Conservation (phyloP, 2,797 vertebrate genomes). For the Leptodactylus fallax region DNA sequence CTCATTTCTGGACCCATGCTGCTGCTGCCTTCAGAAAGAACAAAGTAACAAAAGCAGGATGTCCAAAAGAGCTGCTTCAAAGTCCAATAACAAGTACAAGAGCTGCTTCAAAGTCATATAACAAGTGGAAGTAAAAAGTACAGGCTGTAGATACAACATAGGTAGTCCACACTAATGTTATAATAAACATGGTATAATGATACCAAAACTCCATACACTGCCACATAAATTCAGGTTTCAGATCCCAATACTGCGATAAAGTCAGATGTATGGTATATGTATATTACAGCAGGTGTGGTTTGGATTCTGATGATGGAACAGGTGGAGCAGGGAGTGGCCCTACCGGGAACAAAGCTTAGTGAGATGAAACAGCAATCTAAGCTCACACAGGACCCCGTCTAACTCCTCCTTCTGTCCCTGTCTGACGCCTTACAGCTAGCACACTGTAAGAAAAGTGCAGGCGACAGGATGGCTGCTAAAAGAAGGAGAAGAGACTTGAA, state of each 20-base stretch:
- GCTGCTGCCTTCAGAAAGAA: neutral
- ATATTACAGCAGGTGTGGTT: neutral
- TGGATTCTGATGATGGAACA: conserved; percentile 6
- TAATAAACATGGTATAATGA: neutral
- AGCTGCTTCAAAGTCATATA: too few relatives aligned
- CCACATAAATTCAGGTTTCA: neutral
- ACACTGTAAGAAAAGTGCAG: neutral
- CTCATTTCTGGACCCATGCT: neutral
- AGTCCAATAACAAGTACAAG: neutral
- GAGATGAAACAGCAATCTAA: neutral
- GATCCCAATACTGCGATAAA: neutral
- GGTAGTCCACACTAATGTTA: neutral
- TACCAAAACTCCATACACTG: neutral
- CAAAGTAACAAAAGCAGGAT: conserved; percentile 8
- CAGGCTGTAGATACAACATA: neutral
- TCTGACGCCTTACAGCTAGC: neutral
- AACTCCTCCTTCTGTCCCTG: conserved; percentile 12
- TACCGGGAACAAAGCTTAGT: neutral
- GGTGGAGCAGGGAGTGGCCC: neutral
- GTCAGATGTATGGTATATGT: neutral
- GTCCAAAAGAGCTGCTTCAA: neutral
- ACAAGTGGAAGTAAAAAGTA: neutral
- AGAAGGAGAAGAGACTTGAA: conserved; percentile 7
- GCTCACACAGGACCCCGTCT: neutral
- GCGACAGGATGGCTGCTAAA: conserved; percentile 23